These are phyloP conservation scores for fruit fly (Drosophila melanogaster) DNA, from an alignment of 1,140 invertebrate species.

Conservation along the genomic window DNA sequence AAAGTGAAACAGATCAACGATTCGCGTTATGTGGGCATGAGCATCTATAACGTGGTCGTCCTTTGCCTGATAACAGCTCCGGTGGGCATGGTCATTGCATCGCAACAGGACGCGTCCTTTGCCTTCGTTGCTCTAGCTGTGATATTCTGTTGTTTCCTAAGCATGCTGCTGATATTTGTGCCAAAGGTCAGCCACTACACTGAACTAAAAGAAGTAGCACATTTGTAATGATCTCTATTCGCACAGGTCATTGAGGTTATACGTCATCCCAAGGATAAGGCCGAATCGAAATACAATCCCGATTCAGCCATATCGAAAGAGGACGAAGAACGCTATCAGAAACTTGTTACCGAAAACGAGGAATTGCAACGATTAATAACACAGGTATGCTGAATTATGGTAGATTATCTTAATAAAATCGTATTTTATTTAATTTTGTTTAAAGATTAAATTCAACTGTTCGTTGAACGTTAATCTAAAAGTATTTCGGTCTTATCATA, in stretches of 20 bases:
- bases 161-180: slow-evolving; percentile 98
- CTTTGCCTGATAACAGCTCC: slow-evolving; percentile 98
- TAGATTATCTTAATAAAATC: too few species aligned
- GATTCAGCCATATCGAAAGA: slow-evolving; percentile 96
- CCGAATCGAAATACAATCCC: slow-evolving; percentile 93
- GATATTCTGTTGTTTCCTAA: slow-evolving; percentile 98
- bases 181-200: slow-evolving; percentile 91
- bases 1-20: slow-evolving; percentile 98
- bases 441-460: neutral
- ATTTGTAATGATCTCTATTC: neutral
- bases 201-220: neutral
- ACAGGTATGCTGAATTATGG: slow-evolving; percentile 87
- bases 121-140: slow-evolving; percentile 98
- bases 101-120: slow-evolving; percentile 98
- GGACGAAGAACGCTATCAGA: slow-evolving; percentile 97
- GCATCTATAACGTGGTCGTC: slow-evolving; percentile 99
- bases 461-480: neutral
- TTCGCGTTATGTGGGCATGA: slow-evolving; percentile 99
- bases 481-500: neutral
- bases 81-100: slow-evolving; percentile 97
- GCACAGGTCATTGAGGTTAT: slow-evolving; percentile 92
- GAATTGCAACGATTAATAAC: slow-evolving; percentile 97
- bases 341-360: slow-evolving; percentile 97
- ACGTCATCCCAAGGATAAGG: slow-evolving; percentile 92
- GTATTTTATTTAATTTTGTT: too few species aligned